Evolutionary conservation across 2,888 invertebrate genomes (phyloP).

Genomic region (Volucella inflata): DNA sequence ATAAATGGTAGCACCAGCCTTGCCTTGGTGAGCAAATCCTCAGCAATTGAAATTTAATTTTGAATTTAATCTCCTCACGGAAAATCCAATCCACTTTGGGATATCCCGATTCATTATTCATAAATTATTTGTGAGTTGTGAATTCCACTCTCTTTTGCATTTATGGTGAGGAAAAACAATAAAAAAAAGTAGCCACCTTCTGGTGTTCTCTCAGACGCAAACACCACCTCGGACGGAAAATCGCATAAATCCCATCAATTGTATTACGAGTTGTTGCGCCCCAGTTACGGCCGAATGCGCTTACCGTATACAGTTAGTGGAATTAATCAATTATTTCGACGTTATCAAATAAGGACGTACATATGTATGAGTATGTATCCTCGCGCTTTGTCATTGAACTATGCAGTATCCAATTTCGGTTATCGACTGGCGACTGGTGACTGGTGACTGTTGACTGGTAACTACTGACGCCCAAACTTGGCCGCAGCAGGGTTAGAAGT

Average conservation of each 20-base stretch:
- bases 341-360: constrained; percentile 64
- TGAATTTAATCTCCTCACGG: constrained; percentile 60
- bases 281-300: constrained; percentile 41
- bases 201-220: constrained; percentile 29
- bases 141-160: constrained; percentile 42
- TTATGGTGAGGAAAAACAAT: constrained; percentile 17
- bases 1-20: too few relatives aligned
- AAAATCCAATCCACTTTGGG: constrained; percentile 61
- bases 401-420: too few relatives aligned
- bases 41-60: constrained; percentile 68
- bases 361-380: background rate
- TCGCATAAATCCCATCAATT: constrained; percentile 62
- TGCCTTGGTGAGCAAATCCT: constrained; percentile 12
- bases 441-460: too few relatives aligned
- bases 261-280: constrained; percentile 64
- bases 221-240: constrained; percentile 26
- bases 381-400: too few relatives aligned
- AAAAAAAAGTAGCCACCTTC: background rate
- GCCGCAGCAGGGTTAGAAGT: constrained; percentile 55
- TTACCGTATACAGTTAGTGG: constrained; percentile 51
- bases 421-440: too few relatives aligned
- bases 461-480: background rate
- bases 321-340: constrained; percentile 72
- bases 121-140: constrained; percentile 61
- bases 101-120: constrained; percentile 67